phyloP scores from a whole-genome alignment of 2,797 vertebrate species.

The Anolis apletophallus region DNA sequence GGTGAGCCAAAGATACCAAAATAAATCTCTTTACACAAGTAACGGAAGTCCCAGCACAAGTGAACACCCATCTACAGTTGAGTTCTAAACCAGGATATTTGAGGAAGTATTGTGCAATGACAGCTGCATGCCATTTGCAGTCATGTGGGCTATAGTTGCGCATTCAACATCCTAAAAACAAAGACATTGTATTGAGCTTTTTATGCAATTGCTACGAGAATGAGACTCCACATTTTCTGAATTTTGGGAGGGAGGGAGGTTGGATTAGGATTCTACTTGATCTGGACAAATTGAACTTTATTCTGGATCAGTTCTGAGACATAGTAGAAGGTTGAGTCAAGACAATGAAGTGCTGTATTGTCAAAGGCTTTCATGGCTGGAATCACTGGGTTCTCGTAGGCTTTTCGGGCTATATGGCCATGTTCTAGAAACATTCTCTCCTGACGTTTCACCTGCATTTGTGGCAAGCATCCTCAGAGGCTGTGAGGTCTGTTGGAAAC shows the following conservation, averaged over 20 bases:
- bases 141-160: background rate
- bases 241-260: background rate
- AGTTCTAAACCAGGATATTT: background rate
- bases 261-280: background rate
- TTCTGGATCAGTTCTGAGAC: background rate
- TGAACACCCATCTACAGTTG: background rate
- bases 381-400: too few species aligned
- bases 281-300: background rate
- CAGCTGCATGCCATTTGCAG: background rate
- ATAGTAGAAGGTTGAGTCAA: background rate
- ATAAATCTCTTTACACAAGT: too few species aligned
- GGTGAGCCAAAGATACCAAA: too few species aligned
- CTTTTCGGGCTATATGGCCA: too few species aligned
- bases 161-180: background rate
- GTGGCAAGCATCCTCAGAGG: too few species aligned
- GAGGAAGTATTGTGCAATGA: background rate
- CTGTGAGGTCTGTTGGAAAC: too few species aligned
- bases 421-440: too few species aligned
- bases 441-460: too few species aligned
- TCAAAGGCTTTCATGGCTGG: too few species aligned
- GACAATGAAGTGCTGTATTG: background rate
- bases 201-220: background rate
- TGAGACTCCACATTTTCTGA: conserved; percentile 2
- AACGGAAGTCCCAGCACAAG: fast-evolving
- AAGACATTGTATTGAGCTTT: background rate